phyloP scores from a whole-genome alignment of 2,113 vertebrate species.

The Apeltes quadracus region DNA sequence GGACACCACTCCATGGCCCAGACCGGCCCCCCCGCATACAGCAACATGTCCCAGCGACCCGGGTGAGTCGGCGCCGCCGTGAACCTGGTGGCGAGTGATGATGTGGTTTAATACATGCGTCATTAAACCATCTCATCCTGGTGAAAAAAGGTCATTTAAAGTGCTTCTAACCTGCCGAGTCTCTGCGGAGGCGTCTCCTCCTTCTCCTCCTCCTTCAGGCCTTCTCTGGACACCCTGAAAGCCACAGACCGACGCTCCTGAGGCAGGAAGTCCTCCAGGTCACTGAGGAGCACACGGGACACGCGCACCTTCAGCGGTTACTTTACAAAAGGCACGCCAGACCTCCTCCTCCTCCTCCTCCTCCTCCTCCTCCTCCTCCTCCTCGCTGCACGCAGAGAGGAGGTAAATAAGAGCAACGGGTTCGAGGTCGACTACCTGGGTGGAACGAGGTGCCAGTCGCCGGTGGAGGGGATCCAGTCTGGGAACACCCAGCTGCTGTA shows the following conservation, averaged over 20 bases:
- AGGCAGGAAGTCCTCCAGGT: constrained; percentile 86
- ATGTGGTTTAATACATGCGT: not conserved
- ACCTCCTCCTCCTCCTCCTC: too few relatives aligned
- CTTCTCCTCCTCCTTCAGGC: constrained; percentile 72
- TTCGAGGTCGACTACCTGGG: constrained; percentile 75
- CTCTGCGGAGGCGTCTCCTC: constrained; percentile 77
- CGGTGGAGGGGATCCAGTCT: constrained; percentile 86
- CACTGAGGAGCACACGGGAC: constrained; percentile 72
- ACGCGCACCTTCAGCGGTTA: not conserved
- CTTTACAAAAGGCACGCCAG: not conserved
- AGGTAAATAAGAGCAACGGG: not conserved
- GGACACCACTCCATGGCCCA: constrained; percentile 98
- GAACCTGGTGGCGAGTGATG: constrained; percentile 77
- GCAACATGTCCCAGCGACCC: constrained; percentile 85
- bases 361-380: too few relatives aligned
- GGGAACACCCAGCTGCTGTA: constrained; percentile 88
- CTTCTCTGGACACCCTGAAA: constrained; percentile 88
- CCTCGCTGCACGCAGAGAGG: too few relatives aligned
- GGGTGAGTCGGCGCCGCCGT: constrained; percentile 80
- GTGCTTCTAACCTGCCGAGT: constrained; percentile 82
- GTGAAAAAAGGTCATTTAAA: not conserved
- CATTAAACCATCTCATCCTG: not conserved
- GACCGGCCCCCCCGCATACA: constrained; percentile 90
- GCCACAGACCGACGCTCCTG: constrained; percentile 84
- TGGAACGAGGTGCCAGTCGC: constrained; percentile 83